phyloP scores from a whole-genome alignment of 2,888 invertebrate species.

The Muschampia plurimacula region DNA sequence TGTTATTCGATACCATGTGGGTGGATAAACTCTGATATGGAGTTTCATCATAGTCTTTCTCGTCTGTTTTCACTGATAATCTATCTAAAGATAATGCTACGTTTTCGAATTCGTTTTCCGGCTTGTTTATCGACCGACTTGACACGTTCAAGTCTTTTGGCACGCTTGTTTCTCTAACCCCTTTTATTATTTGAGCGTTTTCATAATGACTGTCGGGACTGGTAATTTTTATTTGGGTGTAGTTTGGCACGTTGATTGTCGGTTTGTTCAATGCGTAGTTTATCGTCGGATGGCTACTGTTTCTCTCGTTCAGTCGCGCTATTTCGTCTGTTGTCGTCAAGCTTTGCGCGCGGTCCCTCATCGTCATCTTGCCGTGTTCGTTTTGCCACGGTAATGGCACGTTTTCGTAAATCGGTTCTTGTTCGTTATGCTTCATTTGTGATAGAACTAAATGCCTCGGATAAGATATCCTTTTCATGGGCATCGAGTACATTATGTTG shows the following conservation, averaged over 20 bases:
- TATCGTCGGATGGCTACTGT: constrained; percentile 68
- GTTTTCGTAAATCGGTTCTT: constrained; percentile 93
- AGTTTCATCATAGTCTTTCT: constrained; percentile 72
- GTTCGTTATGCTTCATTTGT: constrained; percentile 65
- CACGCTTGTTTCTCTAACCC: constrained; percentile 71
- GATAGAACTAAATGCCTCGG: constrained; percentile 82
- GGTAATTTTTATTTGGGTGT: constrained; percentile 55
- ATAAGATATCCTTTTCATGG: constrained; percentile 77
- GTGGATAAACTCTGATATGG: constrained; percentile 79
- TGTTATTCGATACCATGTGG: constrained; percentile 69
- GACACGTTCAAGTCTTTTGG: constrained; percentile 67
- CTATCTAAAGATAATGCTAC: constrained; percentile 63
- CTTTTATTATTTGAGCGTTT: constrained; percentile 78
- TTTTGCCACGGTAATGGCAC: constrained; percentile 89
- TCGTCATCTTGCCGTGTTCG: constrained; percentile 54
- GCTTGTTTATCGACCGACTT: constrained; percentile 58
- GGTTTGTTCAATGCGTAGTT: constrained; percentile 57
- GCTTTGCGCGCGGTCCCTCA: constrained; percentile 87
- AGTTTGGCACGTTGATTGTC: constrained; percentile 52
- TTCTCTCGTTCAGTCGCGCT: constrained; percentile 73
- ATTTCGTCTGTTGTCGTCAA: constrained; percentile 90
- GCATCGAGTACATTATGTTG: constrained; percentile 88
- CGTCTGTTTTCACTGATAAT: constrained; percentile 65
- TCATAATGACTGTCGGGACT: constrained; percentile 72
- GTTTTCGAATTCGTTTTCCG: constrained; percentile 52